Evolutionary conservation across 2,113 vertebrate species (phyloP).

Genomic region (Seriola dumerili): DNA sequence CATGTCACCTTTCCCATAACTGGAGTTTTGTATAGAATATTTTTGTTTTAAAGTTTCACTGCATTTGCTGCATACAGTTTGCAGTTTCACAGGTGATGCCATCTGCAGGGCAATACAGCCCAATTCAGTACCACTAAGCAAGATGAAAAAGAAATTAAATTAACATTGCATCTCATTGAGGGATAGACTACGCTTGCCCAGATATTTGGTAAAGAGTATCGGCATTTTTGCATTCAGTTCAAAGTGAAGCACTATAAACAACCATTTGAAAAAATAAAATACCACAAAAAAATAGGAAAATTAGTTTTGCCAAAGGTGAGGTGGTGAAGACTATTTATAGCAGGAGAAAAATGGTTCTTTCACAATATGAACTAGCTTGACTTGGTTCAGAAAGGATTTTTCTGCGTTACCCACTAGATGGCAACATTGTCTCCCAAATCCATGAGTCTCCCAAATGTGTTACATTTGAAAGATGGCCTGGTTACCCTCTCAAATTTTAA

Average conservation of each 20-base stretch:
- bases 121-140: too few relatives aligned
- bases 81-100: too few relatives aligned
- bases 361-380: not conserved
- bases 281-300: not conserved
- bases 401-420: conserved; percentile 72
- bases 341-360: not conserved
- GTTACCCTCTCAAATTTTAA: not conserved
- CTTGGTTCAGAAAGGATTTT: not conserved
- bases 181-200: too few relatives aligned
- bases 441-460: not conserved
- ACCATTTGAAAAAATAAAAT: not conserved
- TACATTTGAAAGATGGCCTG: not conserved
- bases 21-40: too few relatives aligned
- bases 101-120: too few relatives aligned
- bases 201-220: not conserved
- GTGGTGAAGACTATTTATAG: not conserved
- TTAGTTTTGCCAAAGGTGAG: not conserved
- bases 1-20: too few relatives aligned
- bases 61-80: too few relatives aligned
- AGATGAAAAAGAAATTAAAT: too few relatives aligned
- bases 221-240: not conserved
- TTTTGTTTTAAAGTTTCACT: too few relatives aligned
- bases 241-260: not conserved
- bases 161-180: too few relatives aligned
- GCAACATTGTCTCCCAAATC: conserved; percentile 61